Evolutionary conservation across 2,113 vertebrate genomes (phyloP), one percentile per base, ranked within the genome.

Genomic region (Scomber japonicus): DNA sequence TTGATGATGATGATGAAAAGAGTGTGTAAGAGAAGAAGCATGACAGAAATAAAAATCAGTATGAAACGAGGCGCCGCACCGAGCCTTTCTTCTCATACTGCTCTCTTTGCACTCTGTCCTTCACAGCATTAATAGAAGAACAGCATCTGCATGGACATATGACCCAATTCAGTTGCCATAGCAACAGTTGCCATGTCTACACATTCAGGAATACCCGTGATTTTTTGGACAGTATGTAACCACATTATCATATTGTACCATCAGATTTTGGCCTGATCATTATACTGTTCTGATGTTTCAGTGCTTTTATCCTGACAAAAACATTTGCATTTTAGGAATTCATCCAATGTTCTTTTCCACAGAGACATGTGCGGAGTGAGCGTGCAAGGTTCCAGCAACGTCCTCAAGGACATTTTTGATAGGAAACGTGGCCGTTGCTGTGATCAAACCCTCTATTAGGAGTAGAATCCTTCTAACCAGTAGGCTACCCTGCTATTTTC

Each of bases 151-250:
- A 89, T 51, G 90, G 86, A 78, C 84, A 88, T 75, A 89, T 89
- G 91, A 90, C 91, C 91, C 86, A 92, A 16, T 91, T 92, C 86
- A 49, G 89, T 90, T 83, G 64, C 89, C 86, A 78, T 85, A 46
- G 90, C 86, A 91, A 92, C 87, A 51, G 88, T 92, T 91, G 82
- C 90, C 91, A 88, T 90, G 90, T 71, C 85, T 73, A 88, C 86
- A 70, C 82, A 62, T 21, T 63, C 46, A 78, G 63, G 56, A 81
- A 89, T 76, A 50, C 67, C 79, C 70, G 59, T 56, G 54, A 73
- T 88, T 85, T 84, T 85, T 75, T 66, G 78, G 80, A 71, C 59
- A 73, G 71, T 11, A 31, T 55, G 54, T 57, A 60, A 44, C 31
- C 4, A 57, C 53, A 78, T 83, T 56, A 74, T 84, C 45, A 65